These are phyloP conservation scores for Camptogramma bilineatum DNA, from an alignment of 2,888 invertebrate species.

Conservation along the genomic window DNA sequence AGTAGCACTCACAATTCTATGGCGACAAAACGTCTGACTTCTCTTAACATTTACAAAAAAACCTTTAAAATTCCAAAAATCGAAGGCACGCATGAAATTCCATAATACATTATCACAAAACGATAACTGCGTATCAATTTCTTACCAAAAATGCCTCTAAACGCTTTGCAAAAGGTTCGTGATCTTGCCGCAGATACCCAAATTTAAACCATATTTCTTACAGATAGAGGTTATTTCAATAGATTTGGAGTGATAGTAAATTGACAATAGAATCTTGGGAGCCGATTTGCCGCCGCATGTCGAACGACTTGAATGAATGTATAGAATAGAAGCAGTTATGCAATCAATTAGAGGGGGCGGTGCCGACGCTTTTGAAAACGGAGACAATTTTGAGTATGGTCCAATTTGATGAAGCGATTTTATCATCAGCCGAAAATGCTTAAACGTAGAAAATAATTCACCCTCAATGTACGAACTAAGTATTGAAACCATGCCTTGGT, in stretches of 20 bases:
- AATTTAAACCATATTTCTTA: background rate
- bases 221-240: constrained; percentile 11
- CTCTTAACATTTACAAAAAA: constrained; percentile 28
- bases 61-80: constrained; percentile 40
- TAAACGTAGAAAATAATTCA: background rate
- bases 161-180: constrained; percentile 39
- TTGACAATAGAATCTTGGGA: constrained; percentile 55
- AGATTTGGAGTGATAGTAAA: constrained; percentile 12
- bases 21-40: constrained; percentile 69
- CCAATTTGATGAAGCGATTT: constrained; percentile 4
- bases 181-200: constrained; percentile 19
- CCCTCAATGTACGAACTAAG: too few relatives aligned
- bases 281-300: constrained; percentile 79
- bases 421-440: background rate
- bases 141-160: constrained; percentile 49
- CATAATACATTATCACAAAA: constrained; percentile 69
- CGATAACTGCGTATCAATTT: constrained; percentile 66
- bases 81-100: constrained; percentile 79
- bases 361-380: constrained; percentile 54
- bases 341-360: constrained; percentile 81
- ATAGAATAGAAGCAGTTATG: constrained; percentile 70
- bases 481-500: too few relatives aligned
- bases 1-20: constrained; percentile 63
- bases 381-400: constrained; percentile 42
- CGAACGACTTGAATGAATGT: constrained; percentile 67